Evolutionary conservation across 1,140 invertebrate species (phyloP).

Genomic region (Pseudachorutes palmiensis): DNA sequence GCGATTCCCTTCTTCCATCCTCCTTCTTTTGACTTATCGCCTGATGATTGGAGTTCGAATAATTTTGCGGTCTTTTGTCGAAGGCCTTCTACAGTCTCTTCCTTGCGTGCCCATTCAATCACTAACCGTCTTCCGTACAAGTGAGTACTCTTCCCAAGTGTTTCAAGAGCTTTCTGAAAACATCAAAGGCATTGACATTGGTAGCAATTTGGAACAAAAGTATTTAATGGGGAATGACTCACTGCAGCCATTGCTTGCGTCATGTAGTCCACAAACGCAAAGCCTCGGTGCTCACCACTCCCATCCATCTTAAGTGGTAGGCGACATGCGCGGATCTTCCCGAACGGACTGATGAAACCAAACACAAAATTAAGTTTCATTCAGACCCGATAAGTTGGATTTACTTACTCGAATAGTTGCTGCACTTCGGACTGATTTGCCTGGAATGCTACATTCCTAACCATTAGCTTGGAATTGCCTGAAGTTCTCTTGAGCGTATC

Average conservation of each 20-base stretch:
- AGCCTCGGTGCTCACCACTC: constrained; percentile 79
- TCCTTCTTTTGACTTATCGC: neutral
- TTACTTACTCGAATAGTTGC: constrained; percentile 79
- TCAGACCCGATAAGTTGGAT: constrained; percentile 18
- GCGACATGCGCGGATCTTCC: constrained; percentile 81
- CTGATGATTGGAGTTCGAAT: constrained; percentile 46
- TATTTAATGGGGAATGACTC: constrained; percentile 41
- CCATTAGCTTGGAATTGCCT: constrained; percentile 79
- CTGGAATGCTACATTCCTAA: constrained; percentile 94
- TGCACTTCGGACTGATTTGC: constrained; percentile 79
- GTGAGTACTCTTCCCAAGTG: constrained; percentile 90
- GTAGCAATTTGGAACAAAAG: neutral
- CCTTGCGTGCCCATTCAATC: constrained; percentile 88
- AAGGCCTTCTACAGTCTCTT: constrained; percentile 66
- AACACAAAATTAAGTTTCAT: constrained; percentile 2
- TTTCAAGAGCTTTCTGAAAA: constrained; percentile 77
- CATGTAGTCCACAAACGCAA: constrained; percentile 90
- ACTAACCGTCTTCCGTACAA: constrained; percentile 90
- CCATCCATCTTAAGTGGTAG: constrained; percentile 82
- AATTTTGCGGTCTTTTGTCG: constrained; percentile 73
- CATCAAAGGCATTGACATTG: neutral
- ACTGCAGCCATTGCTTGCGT: neutral
- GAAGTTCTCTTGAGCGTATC: constrained; percentile 53
- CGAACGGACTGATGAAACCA: constrained; percentile 68
- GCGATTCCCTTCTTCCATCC: constrained; percentile 16